phyloP scores from a whole-genome alignment of 2,113 vertebrate species.

The Prunella fulvescens region DNA sequence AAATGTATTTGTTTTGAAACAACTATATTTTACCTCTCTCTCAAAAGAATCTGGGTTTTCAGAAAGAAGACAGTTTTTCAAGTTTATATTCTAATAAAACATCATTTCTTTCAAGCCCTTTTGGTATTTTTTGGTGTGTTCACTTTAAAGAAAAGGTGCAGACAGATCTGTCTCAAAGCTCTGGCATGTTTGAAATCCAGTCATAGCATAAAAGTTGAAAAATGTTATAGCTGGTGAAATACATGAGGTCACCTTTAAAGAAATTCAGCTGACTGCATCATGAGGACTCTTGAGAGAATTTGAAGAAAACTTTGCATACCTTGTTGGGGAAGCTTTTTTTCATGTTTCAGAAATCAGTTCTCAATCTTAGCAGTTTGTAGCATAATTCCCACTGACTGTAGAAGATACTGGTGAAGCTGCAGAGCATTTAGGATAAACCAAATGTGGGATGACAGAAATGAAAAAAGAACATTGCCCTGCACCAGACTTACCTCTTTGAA shows the following conservation, averaged over 20 bases:
- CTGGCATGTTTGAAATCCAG: background rate
- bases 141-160: background rate
- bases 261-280: background rate
- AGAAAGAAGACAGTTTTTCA: background rate
- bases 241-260: background rate
- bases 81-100: background rate
- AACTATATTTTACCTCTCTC: background rate
- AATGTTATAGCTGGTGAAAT: background rate
- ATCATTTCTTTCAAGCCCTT: background rate
- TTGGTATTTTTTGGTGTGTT: background rate
- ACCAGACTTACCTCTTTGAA: background rate
- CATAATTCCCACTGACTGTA: background rate
- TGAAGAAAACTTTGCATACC: background rate
- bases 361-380: background rate
- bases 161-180: background rate
- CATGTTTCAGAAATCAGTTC: background rate
- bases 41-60: background rate
- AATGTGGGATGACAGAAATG: background rate
- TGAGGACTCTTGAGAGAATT: background rate
- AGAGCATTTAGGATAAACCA: background rate
- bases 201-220: background rate
- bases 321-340: background rate
- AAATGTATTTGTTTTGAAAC: background rate
- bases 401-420: background rate
- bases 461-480: background rate